phyloP scores from a whole-genome alignment of 2,888 invertebrate species.

The Cyaniris semiargus region DNA sequence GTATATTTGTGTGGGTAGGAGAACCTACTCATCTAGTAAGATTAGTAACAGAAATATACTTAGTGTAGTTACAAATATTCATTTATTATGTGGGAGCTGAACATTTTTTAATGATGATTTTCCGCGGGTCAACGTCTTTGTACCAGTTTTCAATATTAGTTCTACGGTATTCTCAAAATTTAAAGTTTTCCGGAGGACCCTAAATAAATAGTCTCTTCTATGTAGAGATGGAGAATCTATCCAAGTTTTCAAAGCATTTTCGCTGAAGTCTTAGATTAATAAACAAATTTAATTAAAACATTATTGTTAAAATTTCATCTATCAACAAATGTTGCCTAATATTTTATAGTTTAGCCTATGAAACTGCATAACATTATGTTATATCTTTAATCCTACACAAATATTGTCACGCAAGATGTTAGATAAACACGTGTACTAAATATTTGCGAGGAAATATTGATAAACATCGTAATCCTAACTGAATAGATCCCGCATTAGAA shows the following conservation, averaged over 20 bases:
- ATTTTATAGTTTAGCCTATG: not conserved
- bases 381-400: constrained; percentile 59
- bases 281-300: not conserved
- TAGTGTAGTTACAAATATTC: too few relatives aligned
- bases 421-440: constrained; percentile 50
- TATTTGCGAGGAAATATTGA: constrained; percentile 70
- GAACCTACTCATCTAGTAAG: too few relatives aligned
- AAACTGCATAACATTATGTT: constrained; percentile 40
- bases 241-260: too few relatives aligned
- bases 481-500: constrained; percentile 64
- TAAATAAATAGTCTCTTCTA: not conserved
- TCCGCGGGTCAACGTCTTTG: too few relatives aligned
- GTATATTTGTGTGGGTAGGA: not conserved
- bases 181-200: not conserved
- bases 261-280: not conserved
- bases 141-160: not conserved
- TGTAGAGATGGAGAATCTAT: not conserved
- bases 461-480: constrained; percentile 72
- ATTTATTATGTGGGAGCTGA: too few relatives aligned
- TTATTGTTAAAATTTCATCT: too few relatives aligned
- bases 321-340: too few relatives aligned
- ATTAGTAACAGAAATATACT: too few relatives aligned
- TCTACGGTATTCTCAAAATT: not conserved
- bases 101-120: too few relatives aligned
- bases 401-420: constrained; percentile 65